Evolutionary conservation across 2,888 invertebrate species (phyloP).

Genomic region (Megaustenia siamemsis): DNA sequence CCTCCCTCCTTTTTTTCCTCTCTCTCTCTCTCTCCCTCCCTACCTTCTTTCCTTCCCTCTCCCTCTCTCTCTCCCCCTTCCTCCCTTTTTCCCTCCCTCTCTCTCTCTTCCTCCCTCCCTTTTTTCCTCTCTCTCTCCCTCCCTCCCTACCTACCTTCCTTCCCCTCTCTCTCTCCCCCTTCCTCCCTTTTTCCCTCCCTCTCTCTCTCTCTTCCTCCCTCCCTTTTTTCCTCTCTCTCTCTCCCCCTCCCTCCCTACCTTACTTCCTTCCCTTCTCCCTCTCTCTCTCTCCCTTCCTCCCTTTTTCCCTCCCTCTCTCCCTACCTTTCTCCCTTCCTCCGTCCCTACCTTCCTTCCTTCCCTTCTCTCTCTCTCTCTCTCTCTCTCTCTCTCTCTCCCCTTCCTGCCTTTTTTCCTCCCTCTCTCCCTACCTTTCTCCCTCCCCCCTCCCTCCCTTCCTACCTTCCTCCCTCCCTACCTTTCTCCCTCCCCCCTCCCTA

Average conservation of each 20-base stretch:
- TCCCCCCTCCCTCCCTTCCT: neutral
- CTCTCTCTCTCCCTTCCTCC: neutral
- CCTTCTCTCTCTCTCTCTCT: neutral
- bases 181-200: neutral
- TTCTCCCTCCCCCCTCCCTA: neutral
- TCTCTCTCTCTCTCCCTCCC: constrained; percentile 33
- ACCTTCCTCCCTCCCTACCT: neutral
- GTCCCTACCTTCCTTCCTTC: no score
- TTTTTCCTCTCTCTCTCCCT: neutral
- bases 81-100: neutral
- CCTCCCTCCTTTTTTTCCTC: neutral
- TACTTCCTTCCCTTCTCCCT: neutral
- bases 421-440: neutral
- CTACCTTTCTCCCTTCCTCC: neutral
- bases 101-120: neutral
- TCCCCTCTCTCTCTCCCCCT: neutral
- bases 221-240: no score
- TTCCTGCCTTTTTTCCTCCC: no score
- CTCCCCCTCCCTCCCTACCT: neutral
- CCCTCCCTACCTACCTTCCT: no score
- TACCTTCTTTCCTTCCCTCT: neutral
- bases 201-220: neutral
- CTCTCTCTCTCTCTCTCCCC: neutral
- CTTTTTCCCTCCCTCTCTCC: neutral
- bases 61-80: neutral